Base-by-base conservation (phyloP, 2,113 vertebrate genomes). In the Lampris megalopsis region DNA sequence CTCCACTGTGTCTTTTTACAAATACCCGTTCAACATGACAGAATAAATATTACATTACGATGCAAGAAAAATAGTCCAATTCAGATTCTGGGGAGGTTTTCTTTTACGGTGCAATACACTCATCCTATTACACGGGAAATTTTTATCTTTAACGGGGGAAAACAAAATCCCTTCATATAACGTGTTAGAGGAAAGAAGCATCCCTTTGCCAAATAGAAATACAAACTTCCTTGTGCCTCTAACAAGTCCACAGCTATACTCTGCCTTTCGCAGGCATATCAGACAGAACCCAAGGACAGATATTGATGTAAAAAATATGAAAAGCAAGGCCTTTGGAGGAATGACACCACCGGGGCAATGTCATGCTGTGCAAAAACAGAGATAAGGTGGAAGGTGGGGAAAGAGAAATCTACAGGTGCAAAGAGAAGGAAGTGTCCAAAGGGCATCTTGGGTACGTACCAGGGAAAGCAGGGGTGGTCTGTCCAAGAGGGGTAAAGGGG, bases 401-500 rank as follows among this genome's bases (percentile, higher is more conserved):
- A 63, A 85, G 80, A 88, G 78, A 79, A 79, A 73, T 93, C 94
- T 95, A 95, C 92, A 92, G 95, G 95, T 94, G 94, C 92, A 92
- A 95, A 96, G 94, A 96, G 95, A 95, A 92, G 95, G 95, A 95
- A 92, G 93, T 90, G 85, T 92, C 85, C 93, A 94, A 90, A 94
- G 95, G 96, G 97, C 94, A 71, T 11, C 85, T 86, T 96, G 97
- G 97, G 97, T 99, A 99, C 97, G 97, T 99, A 99, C 97, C 97
- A 95, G 97, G 97, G 97, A 99, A 99, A 97, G 97, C 97, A 94
- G 97, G 97, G 97, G 96, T 98, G 96, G 97, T 99, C 97, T 99
- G 97, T 98, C 97, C 97, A 81, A 99, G 97, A 94, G 97, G 97
- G 96, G 97, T 97, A 98, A 98, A 99, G 92, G 97, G 97, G 96